Conservation (phyloP, 1,140 invertebrate species). For the Euwallacea similis region DNA sequence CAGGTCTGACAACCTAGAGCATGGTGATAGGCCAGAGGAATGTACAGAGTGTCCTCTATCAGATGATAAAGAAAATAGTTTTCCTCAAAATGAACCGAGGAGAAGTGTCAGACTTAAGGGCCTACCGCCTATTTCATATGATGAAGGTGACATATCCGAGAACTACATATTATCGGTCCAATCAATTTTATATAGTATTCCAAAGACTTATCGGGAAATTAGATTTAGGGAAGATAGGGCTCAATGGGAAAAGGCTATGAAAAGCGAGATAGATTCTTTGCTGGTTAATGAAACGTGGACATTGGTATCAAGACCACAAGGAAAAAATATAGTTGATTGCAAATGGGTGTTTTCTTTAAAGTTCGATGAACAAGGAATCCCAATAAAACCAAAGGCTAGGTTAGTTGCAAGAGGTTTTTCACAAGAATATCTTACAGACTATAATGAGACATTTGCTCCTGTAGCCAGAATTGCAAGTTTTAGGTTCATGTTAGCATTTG, state of each 20-base stretch:
- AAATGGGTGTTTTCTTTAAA: conserved; percentile 52
- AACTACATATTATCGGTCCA: neutral
- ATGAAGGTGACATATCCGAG: neutral
- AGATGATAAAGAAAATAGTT: no score
- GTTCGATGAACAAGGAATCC: conserved; percentile 47
- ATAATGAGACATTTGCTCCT: conserved; percentile 10
- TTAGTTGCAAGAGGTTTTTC: conserved; percentile 53
- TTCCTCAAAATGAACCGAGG: neutral
- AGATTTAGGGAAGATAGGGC: conserved; percentile 44
- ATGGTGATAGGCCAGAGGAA: no score
- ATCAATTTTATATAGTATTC: conserved; percentile 5
- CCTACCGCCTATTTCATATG: neutral
- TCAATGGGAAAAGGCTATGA: conserved; percentile 50
- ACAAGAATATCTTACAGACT: conserved; percentile 49
- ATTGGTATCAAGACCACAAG: conserved; percentile 49
- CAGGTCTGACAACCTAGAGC: no score
- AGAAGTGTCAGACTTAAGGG: conserved; percentile 28
- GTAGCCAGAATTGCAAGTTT: conserved; percentile 42
- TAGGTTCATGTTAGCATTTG: conserved; percentile 52
- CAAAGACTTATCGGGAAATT: conserved; percentile 41
- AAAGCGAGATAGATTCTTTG: conserved; percentile 51
- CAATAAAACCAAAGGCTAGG: conserved; percentile 52
- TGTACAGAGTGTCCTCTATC: no score
- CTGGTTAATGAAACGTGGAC: conserved; percentile 52
- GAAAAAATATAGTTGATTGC: conserved; percentile 52